Evolutionary conservation across 2,797 vertebrate species (phyloP).

Genomic region (Florisuga fusca): DNA sequence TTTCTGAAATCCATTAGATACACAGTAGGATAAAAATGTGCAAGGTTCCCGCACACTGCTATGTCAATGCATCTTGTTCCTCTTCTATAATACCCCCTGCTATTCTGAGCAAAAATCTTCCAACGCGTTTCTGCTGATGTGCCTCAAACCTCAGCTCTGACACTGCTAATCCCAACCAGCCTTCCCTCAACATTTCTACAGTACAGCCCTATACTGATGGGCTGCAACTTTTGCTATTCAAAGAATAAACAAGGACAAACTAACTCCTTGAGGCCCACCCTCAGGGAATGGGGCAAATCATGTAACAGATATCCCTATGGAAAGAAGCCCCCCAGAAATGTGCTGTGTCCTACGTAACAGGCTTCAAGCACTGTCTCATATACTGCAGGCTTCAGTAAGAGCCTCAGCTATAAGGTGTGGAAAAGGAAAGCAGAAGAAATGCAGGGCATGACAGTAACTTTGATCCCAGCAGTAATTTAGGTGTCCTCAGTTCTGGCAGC

Average conservation of each 20-base stretch:
- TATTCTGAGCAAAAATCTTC: constrained; percentile 42
- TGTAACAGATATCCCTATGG: neutral
- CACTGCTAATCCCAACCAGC: constrained; percentile 11
- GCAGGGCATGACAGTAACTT: neutral
- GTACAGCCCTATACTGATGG: neutral
- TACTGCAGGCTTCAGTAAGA: neutral
- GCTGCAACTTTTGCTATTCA: neutral
- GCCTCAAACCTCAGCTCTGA: constrained; percentile 34
- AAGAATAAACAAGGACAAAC: neutral
- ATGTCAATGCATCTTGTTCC: constrained; percentile 44
- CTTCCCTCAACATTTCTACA: constrained; percentile 29
- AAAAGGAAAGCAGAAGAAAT: neutral
- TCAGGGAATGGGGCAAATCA: neutral
- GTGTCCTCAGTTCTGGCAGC: neutral
- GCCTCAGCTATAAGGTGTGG: neutral
- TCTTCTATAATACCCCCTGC: constrained; percentile 35
- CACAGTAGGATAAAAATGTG: constrained; percentile 64
- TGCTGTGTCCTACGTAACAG: neutral
- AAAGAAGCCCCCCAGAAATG: neutral
- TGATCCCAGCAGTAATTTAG: neutral
- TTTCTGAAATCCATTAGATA: constrained; percentile 67
- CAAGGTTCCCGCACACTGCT: constrained; percentile 43
- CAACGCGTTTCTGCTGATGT: constrained; percentile 61
- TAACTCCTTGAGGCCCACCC: neutral
- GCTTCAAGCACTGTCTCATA: neutral